A percentile compares a stretch with the other conserved stretches of the same genome.
Conservation (phyloP, 2,113 vertebrate genomes). For the Manacus vitellinus region DNA sequence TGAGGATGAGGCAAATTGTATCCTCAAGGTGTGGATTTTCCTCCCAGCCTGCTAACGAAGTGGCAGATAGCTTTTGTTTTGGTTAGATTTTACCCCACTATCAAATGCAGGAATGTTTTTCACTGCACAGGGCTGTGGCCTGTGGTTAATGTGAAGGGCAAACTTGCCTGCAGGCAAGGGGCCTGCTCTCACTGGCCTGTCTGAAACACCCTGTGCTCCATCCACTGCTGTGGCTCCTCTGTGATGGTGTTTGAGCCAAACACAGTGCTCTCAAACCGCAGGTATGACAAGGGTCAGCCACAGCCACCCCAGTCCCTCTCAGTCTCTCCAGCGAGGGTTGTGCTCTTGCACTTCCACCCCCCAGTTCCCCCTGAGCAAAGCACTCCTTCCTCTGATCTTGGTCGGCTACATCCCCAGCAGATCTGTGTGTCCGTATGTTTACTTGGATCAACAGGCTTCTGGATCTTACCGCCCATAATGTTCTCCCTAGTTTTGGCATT, state of each 20-base stretch:
- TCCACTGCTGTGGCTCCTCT: not conserved
- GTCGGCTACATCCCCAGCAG: rapidly evolving
- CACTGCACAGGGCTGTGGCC: not conserved
- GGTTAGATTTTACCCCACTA: not conserved
- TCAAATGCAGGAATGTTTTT: not conserved
- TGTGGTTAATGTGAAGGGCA: not conserved
- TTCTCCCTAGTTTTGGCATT: not conserved
- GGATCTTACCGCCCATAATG: not conserved
- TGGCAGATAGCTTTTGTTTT: not conserved
- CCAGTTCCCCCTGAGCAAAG: not conserved
- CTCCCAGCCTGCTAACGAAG: not conserved
- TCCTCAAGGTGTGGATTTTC: not conserved
- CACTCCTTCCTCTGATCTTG: not conserved
- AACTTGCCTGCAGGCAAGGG: rapidly evolving
- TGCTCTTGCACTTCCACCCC: not conserved
- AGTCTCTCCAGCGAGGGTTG: not conserved
- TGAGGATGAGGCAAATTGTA: not conserved
- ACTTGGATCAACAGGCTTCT: not conserved
- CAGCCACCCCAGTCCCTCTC: not conserved
- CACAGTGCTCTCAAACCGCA: rapidly evolving
- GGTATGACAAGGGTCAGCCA: not conserved
- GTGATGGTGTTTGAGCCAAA: rapidly evolving
- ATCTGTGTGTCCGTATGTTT: rapidly evolving
- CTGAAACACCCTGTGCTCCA: not conserved
- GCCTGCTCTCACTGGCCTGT: not conserved